A percentile compares a stretch with the other conserved stretches of the same genome.
phyloP scores from a whole-genome alignment of 1,140 invertebrate genomes.

The Drosophila biarmipes region DNA sequence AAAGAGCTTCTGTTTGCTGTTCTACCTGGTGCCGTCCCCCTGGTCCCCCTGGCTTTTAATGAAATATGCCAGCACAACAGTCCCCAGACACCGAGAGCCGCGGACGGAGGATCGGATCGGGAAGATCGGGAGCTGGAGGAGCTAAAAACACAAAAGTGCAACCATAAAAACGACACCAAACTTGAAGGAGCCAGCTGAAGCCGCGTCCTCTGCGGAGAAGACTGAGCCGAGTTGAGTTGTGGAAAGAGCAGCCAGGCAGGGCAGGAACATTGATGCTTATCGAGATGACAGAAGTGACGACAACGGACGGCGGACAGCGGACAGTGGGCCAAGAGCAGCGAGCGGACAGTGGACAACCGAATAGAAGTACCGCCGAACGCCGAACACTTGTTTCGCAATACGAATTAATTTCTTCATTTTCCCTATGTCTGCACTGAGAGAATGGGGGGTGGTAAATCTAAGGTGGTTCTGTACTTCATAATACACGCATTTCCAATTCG shows the following conservation, averaged over 20 bases:
- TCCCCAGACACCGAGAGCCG: slow-evolving; percentile 21
- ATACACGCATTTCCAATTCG: too few relatives aligned
- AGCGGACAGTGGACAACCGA: slow-evolving; percentile 18
- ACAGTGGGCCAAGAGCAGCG: slow-evolving; percentile 11
- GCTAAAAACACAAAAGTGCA: slow-evolving; percentile 80
- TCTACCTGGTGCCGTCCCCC: slow-evolving; percentile 46
- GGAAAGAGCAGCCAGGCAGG: slow-evolving; percentile 48
- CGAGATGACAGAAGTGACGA: slow-evolving; percentile 77
- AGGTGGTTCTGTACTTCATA: too few relatives aligned
- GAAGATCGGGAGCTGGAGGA: slow-evolving; percentile 39
- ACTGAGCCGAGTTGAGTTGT: slow-evolving; percentile 24
- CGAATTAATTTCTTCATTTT: slow-evolving; percentile 75
- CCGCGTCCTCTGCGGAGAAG: slow-evolving; percentile 10
- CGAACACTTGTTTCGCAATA: slow-evolving; percentile 54
- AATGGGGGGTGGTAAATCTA: not conserved
- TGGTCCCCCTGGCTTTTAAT: slow-evolving; percentile 61
- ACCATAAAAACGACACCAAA: slow-evolving; percentile 82
- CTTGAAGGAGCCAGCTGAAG: slow-evolving; percentile 46
- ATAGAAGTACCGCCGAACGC: slow-evolving; percentile 25
- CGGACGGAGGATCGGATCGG: slow-evolving; percentile 13
- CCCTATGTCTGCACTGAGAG: slow-evolving; percentile 34
- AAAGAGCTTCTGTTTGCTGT: slow-evolving; percentile 81
- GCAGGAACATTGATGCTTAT: slow-evolving; percentile 84
- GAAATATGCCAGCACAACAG: slow-evolving; percentile 72
- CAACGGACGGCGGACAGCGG: slow-evolving; percentile 34